A percentile compares a stretch with the other conserved stretches of the same genome.
phyloP scores from a whole-genome alignment of 2,888 invertebrate genomes.

The Amphimallon solstitiale region DNA sequence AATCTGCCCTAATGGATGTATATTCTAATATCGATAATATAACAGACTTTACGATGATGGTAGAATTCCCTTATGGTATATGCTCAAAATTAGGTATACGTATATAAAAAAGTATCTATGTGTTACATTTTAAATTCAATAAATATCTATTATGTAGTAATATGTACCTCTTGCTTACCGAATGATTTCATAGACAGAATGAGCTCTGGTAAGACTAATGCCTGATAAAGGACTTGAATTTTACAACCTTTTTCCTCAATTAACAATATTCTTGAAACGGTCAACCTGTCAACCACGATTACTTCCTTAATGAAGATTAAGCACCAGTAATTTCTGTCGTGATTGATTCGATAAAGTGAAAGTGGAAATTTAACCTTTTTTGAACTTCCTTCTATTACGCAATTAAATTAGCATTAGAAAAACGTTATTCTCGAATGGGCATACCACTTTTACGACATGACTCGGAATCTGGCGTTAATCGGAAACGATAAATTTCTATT shows the following conservation, averaged over 20 bases:
- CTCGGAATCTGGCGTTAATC: background rate
- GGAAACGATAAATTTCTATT: background rate
- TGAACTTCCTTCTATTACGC: no score
- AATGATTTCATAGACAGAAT: no score
- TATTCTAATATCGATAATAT: background rate
- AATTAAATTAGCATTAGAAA: background rate
- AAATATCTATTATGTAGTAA: background rate
- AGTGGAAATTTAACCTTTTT: background rate
- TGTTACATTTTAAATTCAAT: background rate
- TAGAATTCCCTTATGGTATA: no score
- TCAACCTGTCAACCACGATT: background rate
- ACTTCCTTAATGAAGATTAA: conserved; percentile 7
- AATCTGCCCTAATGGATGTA: background rate
- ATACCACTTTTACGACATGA: background rate
- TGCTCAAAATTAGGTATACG: background rate
- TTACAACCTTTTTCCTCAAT: background rate
- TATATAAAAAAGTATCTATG: background rate
- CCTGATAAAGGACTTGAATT: no score
- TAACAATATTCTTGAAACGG: background rate
- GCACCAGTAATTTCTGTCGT: background rate
- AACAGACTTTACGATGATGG: no score
- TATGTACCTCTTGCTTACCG: no score
- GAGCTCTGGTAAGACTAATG: no score
- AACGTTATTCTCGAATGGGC: background rate
- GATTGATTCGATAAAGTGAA: conserved; percentile 4